These are phyloP conservation scores for Antrozous pallidus DNA, from an alignment of 2,797 vertebrate genomes.

Conservation along the genomic window DNA sequence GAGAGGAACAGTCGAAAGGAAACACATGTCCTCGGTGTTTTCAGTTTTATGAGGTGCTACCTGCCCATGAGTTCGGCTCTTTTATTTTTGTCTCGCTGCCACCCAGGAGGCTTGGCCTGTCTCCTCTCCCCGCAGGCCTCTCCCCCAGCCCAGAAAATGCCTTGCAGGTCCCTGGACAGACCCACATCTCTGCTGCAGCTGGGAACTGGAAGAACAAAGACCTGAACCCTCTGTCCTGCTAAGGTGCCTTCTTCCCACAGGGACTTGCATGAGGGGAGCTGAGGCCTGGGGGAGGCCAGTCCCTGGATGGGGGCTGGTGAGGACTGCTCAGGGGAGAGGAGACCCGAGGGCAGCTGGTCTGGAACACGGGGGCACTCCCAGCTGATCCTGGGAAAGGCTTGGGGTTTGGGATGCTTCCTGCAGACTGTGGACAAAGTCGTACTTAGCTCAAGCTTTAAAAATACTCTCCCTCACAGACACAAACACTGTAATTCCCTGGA, in stretches of 20 bases:
- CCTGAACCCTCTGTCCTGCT: neutral
- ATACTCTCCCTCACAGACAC: neutral
- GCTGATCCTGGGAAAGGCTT: neutral
- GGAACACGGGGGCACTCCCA: neutral
- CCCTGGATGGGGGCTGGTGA: neutral
- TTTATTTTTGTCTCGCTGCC: neutral
- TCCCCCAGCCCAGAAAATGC: neutral
- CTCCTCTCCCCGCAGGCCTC: neutral
- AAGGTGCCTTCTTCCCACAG: neutral
- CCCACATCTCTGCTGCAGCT: neutral
- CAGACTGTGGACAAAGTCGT: conserved; percentile 24
- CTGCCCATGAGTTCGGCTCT: neutral
- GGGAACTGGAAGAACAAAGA: neutral
- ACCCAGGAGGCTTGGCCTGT: neutral
- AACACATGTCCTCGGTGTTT: neutral
- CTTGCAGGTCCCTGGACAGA: neutral
- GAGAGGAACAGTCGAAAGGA: neutral
- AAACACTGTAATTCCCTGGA: neutral
- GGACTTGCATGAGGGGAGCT: neutral
- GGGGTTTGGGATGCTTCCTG: neutral
- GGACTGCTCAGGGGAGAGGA: neutral
- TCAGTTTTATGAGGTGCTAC: neutral
- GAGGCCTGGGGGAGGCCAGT: neutral
- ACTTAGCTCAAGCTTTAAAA: conserved; percentile 39
- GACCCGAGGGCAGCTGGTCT: neutral